Evolutionary conservation across 2,797 vertebrate species (phyloP).

Genomic region (Nyctibius grandis): DNA sequence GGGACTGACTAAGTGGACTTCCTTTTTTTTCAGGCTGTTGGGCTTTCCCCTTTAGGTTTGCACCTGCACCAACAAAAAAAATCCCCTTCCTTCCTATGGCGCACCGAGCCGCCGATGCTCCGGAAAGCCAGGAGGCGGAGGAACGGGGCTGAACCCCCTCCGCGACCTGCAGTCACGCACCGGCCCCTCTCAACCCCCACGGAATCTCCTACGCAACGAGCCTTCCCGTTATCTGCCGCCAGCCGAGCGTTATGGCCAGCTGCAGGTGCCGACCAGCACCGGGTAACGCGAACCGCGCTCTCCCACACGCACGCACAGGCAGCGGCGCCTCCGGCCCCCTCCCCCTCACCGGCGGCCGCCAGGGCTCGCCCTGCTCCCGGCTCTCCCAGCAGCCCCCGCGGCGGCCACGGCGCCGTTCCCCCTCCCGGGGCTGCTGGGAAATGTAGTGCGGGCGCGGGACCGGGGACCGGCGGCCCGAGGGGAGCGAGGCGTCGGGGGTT

Average conservation of each 20-base stretch:
- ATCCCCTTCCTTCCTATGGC: not conserved
- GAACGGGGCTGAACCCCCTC: not conserved
- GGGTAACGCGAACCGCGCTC: rapidly evolving
- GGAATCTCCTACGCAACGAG: too few relatives aligned
- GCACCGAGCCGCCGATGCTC: not conserved
- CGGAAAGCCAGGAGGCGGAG: not conserved
- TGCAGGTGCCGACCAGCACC: not conserved
- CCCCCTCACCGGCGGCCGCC: rapidly evolving
- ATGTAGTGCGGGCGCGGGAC: not conserved
- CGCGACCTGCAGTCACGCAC: too few relatives aligned
- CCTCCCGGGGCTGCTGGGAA: not conserved
- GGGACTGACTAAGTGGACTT: not conserved
- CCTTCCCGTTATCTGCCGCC: not conserved
- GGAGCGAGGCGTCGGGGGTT: rapidly evolving
- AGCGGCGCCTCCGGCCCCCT: rapidly evolving
- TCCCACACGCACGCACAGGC: too few relatives aligned
- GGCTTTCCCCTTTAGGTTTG: not conserved
- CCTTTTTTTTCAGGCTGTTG: not conserved
- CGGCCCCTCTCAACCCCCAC: not conserved
- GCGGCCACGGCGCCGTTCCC: not conserved
- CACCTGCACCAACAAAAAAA: not conserved
- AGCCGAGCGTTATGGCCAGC: not conserved
- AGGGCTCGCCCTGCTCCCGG: rapidly evolving
- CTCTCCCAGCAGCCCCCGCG: not conserved
- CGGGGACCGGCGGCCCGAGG: not conserved